A percentile compares a stretch with the other conserved stretches of the same genome.
Conservation (phyloP, 2,113 vertebrate genomes). For the Atractosteus spatula region DNA sequence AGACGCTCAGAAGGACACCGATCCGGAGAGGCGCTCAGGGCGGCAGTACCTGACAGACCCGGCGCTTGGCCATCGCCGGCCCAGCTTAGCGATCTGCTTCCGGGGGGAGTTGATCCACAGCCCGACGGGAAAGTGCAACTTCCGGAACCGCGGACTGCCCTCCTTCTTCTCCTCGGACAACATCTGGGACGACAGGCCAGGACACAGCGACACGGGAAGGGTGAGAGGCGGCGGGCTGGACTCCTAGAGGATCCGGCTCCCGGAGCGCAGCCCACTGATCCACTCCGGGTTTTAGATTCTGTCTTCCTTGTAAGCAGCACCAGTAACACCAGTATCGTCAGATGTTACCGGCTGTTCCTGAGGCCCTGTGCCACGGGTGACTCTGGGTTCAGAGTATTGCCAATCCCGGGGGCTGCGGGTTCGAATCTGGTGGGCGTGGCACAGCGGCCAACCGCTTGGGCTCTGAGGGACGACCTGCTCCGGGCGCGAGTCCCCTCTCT, state of each 20-base stretch:
- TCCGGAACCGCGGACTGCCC: conserved; percentile 83
- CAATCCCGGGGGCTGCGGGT: too few relatives aligned
- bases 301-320: too few relatives aligned
- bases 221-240: background rate
- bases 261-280: too few relatives aligned
- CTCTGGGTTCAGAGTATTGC: too few relatives aligned
- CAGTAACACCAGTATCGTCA: background rate
- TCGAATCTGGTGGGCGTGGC: too few relatives aligned
- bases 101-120: conserved; percentile 91
- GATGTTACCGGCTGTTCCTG: background rate
- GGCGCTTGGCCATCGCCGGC: conserved; percentile 84
- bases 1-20: too few relatives aligned
- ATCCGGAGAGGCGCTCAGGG: too few relatives aligned
- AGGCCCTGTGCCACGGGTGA: background rate
- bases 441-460: too few relatives aligned
- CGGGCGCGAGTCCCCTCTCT: too few relatives aligned
- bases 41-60: conserved; percentile 80
- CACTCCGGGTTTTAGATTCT: too few relatives aligned
- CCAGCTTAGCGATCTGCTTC: conserved; percentile 87
- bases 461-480: too few relatives aligned
- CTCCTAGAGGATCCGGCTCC: too few relatives aligned
- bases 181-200: conserved; percentile 33
- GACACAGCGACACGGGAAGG: conserved; percentile 12
- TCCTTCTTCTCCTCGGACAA: conserved; percentile 80
- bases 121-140: conserved; percentile 87